These are phyloP conservation scores for Ctenosaura bakeri DNA, from an alignment of 2,797 vertebrate species.

Conservation along the genomic window DNA sequence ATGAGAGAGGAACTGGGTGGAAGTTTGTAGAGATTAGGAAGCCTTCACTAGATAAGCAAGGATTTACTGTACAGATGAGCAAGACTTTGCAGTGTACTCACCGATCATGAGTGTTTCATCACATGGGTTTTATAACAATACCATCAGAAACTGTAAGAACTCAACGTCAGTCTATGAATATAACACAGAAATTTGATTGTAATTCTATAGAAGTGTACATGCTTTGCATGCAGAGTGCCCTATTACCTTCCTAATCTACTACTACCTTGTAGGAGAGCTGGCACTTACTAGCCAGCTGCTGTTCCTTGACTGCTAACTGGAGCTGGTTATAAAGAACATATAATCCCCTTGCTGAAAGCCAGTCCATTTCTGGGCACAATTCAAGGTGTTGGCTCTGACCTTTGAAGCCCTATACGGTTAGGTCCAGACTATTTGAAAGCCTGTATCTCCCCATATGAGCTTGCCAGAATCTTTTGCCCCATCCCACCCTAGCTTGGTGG, in stretches of 20 bases:
- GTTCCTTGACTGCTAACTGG: neutral
- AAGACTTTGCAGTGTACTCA: neutral
- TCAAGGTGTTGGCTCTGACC: neutral
- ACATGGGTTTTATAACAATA: neutral
- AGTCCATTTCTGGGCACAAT: no score
- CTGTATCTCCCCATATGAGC: no score
- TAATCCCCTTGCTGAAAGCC: neutral
- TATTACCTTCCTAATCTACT: neutral
- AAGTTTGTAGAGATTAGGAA: neutral
- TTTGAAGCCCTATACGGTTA: neutral
- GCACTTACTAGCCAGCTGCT: neutral
- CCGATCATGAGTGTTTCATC: neutral
- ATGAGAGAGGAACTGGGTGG: neutral
- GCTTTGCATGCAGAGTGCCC: neutral
- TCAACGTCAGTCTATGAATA: constrained; percentile 36
- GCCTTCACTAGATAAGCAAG: no score
- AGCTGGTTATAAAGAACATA: neutral
- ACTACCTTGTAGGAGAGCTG: neutral
- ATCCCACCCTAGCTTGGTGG: no score
- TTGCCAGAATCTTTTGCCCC: no score
- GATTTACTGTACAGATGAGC: no score
- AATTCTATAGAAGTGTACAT: neutral
- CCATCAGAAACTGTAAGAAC: constrained; percentile 11
- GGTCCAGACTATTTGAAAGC: neutral
- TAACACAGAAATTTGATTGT: neutral